Evolutionary conservation across 2,113 vertebrate genomes (phyloP), one percentile per base, ranked within the genome.

Genomic region (Aegotheles bennettii): DNA sequence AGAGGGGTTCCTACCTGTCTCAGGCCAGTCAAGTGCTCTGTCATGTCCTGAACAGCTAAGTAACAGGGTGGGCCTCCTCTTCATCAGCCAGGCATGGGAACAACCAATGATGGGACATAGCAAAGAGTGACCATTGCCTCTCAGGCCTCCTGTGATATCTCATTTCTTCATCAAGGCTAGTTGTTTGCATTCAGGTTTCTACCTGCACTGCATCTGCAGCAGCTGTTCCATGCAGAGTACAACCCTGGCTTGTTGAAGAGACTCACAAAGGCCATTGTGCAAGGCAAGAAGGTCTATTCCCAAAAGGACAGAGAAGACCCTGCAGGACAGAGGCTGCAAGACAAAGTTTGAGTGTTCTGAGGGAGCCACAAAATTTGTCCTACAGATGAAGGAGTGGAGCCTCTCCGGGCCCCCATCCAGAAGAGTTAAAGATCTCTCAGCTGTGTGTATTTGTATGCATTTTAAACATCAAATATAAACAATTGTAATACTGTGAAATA

Each of bases 241-340:
- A 56, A 9, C 50, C 18, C 18, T 15, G 28, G 11, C 53, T 65
- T 2, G 3, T 16, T 65, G 38, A 51, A 65, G 45, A 26, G 68
- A 35, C 40, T 36, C 3, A 5, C 2, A 3, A 33, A 16, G 64
- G 31, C 48, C 7, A 1, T 1, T 7, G 9, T 31, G 36, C 26
- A 35, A 47, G 42, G 17, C 3, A 3, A 57, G 63, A 68, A 26
- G 3, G 29, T 23, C 45, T 50, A 5, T 28, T 75, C 21, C 47
- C 20, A 29, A 33, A 45, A 18, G n/a, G n/a, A 43, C 31, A 92
- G 20, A 14, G 8, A 64, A 21, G 9, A 53, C 24, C 24, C 50
- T 40, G 35, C 33, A 43, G 31, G 10, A 47, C 9, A 47, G 71
- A 31, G 26, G 42, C 6, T 2, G 38, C 25, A 78, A 35, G 57